A percentile compares a stretch with the other conserved stretches of the same genome.
These are phyloP conservation scores for Metaphire vulgaris DNA, from an alignment of 1,140 invertebrate genomes.

Conservation along the genomic window DNA sequence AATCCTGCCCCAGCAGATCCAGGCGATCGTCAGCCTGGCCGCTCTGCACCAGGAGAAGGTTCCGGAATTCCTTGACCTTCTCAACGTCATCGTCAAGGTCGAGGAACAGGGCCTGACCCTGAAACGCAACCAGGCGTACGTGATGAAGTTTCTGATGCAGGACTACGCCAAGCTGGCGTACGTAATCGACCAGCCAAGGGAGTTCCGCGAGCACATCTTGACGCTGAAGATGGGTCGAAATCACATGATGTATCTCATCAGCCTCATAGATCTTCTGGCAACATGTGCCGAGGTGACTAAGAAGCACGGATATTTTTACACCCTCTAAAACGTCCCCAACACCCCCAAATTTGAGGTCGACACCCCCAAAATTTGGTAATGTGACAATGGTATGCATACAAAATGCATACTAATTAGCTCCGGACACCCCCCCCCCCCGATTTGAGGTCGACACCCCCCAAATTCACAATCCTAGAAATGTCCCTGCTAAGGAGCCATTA, in stretches of 20 bases:
- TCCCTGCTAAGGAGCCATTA: no score
- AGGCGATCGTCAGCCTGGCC: slow-evolving; percentile 28
- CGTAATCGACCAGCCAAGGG: slow-evolving; percentile 31
- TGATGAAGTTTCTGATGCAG: slow-evolving; percentile 34
- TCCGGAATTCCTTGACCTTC: slow-evolving; percentile 32
- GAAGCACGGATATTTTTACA: no score
- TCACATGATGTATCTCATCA: slow-evolving; percentile 35
- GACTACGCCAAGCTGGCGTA: slow-evolving; percentile 31
- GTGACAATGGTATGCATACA: no score
- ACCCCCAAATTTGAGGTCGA: no score
- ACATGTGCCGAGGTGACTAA: slow-evolving; percentile 32
- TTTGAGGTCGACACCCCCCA: no score
- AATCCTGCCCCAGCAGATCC: slow-evolving; percentile 31
- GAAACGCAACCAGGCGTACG: slow-evolving; percentile 31
- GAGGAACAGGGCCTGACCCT: slow-evolving; percentile 29
- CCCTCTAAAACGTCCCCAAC: no score
- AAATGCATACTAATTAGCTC: no score
- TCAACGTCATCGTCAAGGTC: slow-evolving; percentile 32
- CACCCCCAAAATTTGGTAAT: no score
- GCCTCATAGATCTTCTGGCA: slow-evolving; percentile 32
- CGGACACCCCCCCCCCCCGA: no score
- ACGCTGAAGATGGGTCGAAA: slow-evolving; percentile 24
- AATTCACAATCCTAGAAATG: no score
- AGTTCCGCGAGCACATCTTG: slow-evolving; percentile 23
- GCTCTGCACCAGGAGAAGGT: slow-evolving; percentile 27